These are phyloP conservation scores for Mechanitis mazaeus DNA, from an alignment of 2,888 invertebrate species.

Conservation along the genomic window DNA sequence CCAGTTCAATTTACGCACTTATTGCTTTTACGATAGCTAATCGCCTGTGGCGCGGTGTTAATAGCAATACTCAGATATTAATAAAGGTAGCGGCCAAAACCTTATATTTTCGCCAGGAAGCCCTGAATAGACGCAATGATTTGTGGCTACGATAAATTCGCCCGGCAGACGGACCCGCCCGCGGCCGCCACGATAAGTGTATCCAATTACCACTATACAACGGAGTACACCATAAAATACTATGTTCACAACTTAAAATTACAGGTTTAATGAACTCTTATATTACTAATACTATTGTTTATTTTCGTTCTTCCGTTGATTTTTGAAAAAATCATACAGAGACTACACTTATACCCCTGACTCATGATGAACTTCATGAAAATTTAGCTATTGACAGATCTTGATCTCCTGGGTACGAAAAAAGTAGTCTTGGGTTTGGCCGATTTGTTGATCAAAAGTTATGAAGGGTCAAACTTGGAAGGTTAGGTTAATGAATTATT, in stretches of 20 bases:
- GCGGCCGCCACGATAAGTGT: slow-evolving; percentile 65
- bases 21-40: too few relatives aligned
- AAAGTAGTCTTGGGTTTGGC: too few relatives aligned
- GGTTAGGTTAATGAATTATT: too few relatives aligned
- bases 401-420: too few relatives aligned
- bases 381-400: too few relatives aligned
- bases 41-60: not conserved
- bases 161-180: slow-evolving; percentile 55
- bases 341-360: too few relatives aligned
- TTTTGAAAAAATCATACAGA: too few relatives aligned
- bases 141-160: slow-evolving; percentile 63
- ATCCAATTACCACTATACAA: slow-evolving; percentile 67
- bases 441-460: too few relatives aligned
- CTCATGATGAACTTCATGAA: too few relatives aligned
- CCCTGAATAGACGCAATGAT: slow-evolving; percentile 59
- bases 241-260: slow-evolving; percentile 29
- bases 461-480: too few relatives aligned
- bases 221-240: slow-evolving; percentile 36
- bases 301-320: too few relatives aligned
- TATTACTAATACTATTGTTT: slow-evolving; percentile 22
- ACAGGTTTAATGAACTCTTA: slow-evolving; percentile 22
- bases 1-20: too few relatives aligned
- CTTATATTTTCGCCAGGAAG: slow-evolving; percentile 16
- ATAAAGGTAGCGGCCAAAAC: slow-evolving; percentile 6
- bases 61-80: not conserved